Conservation (phyloP, 2,797 vertebrate species). For the Peromyscus aztecus region DNA sequence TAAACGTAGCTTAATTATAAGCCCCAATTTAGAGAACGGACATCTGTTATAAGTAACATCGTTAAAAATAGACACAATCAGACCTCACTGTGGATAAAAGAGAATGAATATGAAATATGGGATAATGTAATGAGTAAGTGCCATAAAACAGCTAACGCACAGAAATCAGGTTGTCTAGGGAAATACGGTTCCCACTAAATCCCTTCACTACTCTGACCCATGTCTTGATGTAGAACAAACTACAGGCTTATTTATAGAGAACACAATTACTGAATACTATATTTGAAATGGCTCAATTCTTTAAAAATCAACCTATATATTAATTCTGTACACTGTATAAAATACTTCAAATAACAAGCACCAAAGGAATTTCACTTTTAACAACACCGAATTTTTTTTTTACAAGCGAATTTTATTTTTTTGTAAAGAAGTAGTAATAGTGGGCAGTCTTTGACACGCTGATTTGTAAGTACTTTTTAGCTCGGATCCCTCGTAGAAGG, state of each 20-base stretch:
- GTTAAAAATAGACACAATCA: constrained; percentile 43
- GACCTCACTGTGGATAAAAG: not conserved
- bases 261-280: constrained; percentile 10
- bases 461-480: constrained; percentile 9
- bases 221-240: constrained; percentile 2
- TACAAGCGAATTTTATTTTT: constrained; percentile 47
- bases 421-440: constrained; percentile 33
- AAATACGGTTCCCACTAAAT: constrained; percentile 39
- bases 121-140: not conserved
- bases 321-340: constrained; percentile 54
- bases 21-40: not conserved
- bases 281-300: constrained; percentile 34
- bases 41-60: constrained; percentile 44
- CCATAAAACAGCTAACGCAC: not conserved
- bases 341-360: constrained; percentile 61
- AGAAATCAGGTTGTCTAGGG: constrained; percentile 46
- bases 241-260: constrained; percentile 4
- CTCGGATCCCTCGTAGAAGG: not conserved
- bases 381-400: constrained; percentile 7
- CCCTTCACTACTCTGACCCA: not conserved
- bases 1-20: constrained; percentile 54
- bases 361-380: constrained; percentile 62
- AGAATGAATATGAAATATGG: not conserved
- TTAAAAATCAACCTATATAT: not conserved
- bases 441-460: not conserved